Evolutionary conservation across 2,113 vertebrate genomes (phyloP).

Genomic region (Anarhynchus alexandrinus): DNA sequence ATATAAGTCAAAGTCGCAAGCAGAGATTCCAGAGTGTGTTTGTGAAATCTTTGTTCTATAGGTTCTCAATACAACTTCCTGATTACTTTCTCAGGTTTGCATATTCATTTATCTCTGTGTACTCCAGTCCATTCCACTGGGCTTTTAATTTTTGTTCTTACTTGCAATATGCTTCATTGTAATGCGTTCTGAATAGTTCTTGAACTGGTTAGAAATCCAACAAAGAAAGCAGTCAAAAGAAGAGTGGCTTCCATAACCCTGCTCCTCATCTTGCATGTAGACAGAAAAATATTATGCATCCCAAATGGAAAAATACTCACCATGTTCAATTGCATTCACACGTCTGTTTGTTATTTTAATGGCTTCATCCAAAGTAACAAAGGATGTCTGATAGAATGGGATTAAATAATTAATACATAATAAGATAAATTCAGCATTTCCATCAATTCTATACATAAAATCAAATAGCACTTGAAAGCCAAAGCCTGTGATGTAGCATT

Average conservation of each 20-base stretch:
- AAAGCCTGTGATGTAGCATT: neutral
- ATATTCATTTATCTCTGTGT: neutral
- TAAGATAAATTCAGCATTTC: neutral
- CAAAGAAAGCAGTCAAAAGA: neutral
- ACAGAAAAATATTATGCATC: neutral
- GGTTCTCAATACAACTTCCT: neutral
- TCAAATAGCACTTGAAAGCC: neutral
- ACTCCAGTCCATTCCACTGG: neutral
- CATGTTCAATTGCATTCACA: slow-evolving; percentile 97
- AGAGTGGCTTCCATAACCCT: neutral
- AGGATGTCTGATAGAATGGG: slow-evolving; percentile 86
- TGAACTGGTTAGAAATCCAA: neutral
- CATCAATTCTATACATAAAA: neutral
- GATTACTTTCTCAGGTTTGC: neutral
- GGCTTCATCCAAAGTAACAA: slow-evolving; percentile 96
- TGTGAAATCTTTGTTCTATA: neutral
- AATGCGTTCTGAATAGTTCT: neutral
- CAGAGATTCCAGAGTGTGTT: neutral
- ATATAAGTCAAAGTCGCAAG: neutral
- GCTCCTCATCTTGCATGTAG: neutral
- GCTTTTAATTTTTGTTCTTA: neutral
- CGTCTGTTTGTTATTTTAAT: slow-evolving; percentile 99
- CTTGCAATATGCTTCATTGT: neutral
- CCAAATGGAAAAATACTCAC: slow-evolving; percentile 72
- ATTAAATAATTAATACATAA: slow-evolving; percentile 11